Evolutionary conservation across 2,113 vertebrate genomes (phyloP).

Genomic region (Pygoscelis antarcticus): DNA sequence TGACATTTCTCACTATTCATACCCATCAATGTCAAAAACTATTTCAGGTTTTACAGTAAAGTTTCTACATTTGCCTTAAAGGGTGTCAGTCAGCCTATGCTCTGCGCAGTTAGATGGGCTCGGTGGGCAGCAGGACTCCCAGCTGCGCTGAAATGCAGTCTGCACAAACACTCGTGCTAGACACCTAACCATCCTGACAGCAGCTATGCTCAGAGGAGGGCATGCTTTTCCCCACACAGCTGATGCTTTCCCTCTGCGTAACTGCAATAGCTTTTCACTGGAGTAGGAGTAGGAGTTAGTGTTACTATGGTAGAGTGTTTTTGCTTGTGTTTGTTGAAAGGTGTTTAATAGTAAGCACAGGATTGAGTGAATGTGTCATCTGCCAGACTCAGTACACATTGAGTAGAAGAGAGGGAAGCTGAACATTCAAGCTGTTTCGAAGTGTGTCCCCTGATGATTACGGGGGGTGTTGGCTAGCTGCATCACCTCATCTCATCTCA

Average conservation of each 20-base stretch:
- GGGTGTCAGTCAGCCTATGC: slow-evolving; percentile 4
- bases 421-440: not conserved
- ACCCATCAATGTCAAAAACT: slow-evolving; percentile 38
- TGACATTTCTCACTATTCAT: slow-evolving; percentile 39
- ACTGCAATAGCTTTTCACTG: not conserved
- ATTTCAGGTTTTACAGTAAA: not conserved
- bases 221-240: not conserved
- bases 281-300: not conserved
- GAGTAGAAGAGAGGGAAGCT: not conserved
- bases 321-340: not conserved
- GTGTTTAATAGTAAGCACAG: not conserved
- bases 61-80: slow-evolving; percentile 36
- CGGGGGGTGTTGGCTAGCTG: not conserved
- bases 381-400: not conserved
- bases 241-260: not conserved
- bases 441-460: not conserved
- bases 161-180: not conserved
- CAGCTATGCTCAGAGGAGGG: not conserved
- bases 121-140: not conserved
- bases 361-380: not conserved
- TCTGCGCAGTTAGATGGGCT: not conserved
- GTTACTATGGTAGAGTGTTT: not conserved
- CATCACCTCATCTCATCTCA: not conserved
- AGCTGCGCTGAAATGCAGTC: not conserved
- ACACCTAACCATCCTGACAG: slow-evolving; percentile 26